Conservation (phyloP, 1,140 invertebrate species). For the Micrasema minimum region DNA sequence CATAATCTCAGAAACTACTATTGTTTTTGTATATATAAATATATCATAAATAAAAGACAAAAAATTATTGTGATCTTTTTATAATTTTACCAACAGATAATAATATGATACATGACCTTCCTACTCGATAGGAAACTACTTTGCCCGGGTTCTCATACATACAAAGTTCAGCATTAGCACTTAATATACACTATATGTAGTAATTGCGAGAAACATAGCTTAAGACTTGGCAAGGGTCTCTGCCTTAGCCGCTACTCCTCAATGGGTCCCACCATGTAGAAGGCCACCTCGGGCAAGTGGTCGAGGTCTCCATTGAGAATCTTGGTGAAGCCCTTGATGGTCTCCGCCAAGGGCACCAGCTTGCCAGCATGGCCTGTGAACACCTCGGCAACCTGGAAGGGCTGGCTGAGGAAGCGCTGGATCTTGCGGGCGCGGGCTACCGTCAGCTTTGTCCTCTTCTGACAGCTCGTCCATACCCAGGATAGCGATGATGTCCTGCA, state of each 20-base stretch:
- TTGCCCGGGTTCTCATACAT: neutral
- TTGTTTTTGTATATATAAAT: no score
- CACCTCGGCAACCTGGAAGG: slow-evolving; percentile 82
- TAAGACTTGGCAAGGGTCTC: slow-evolving; percentile 72
- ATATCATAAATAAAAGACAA: slow-evolving; percentile 1
- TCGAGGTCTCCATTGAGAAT: slow-evolving; percentile 79
- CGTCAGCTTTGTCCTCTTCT: slow-evolving; percentile 85
- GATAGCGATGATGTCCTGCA: slow-evolving; percentile 87
- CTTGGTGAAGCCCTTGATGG: slow-evolving; percentile 59
- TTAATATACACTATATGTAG: neutral
- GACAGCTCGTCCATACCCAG: slow-evolving; percentile 89
- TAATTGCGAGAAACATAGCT: no score
- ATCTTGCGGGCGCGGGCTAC: slow-evolving; percentile 87
- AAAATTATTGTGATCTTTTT: slow-evolving; percentile 19
- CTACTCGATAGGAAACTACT: slow-evolving; percentile 40
- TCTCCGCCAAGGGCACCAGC: slow-evolving; percentile 53
- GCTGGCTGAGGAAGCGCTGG: slow-evolving; percentile 84
- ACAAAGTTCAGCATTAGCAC: slow-evolving; percentile 26
- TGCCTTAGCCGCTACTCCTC: slow-evolving; percentile 84
- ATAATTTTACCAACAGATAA: slow-evolving; percentile 37
- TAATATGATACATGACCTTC: slow-evolving; percentile 26
- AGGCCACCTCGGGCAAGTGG: slow-evolving; percentile 85
- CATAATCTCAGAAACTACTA: no score
- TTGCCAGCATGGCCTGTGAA: slow-evolving; percentile 72
- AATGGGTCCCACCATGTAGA: slow-evolving; percentile 88